Base-by-base conservation (phyloP, 2,797 vertebrate genomes). In the Chaunax sp. region DNA sequence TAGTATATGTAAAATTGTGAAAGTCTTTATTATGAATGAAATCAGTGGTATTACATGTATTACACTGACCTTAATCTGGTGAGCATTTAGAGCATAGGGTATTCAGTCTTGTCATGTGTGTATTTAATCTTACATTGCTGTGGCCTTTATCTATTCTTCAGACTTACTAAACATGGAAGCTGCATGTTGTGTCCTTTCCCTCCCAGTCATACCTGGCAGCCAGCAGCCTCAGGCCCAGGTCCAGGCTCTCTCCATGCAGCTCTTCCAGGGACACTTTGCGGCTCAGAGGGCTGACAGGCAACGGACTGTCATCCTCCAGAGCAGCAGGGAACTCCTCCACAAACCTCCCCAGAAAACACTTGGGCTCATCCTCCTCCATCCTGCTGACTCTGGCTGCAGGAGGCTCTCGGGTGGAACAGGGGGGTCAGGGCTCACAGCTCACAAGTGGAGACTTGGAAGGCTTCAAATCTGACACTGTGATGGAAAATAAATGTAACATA, bases 181-280 rank as follows among this genome's bases (percentile, higher is more conserved):
- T 40, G 14, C 38, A 16, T 40, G 14, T 40, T 5, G 14, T 30
- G 14, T 16, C 14, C 38, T 16, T 5, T 30, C 20, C 18, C 1
- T 49, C 18, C 3, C 10, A 26, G 43, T 51, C 55, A 0, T 89
- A 98, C 97, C 96, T 95, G 77, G 82, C 85, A 44, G 76, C 64
- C 72, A 97, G 89, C 67, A 98, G 91, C 61, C 90, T 77, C 47
- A 94, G 60, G 0, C 91, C 95, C 72, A 94, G 69, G 15, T 97
- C 96, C 4, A 91, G 81, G 78, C 95, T 91, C 80, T 96, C 95
- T 0, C 95, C 97, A 4, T 84, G 92, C 26, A 94, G 82, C 85
- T 98, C 97, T 10, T 93, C 94, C 67, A 66, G 72, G 53, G 90
- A 93, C 43, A 96, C 80, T 6, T 2, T 75, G 0, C 59, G 51